Evolutionary conservation across 2,888 invertebrate species (phyloP), one percentile per base, ranked within the genome.

Genomic region (Coenonympha arcania): DNA sequence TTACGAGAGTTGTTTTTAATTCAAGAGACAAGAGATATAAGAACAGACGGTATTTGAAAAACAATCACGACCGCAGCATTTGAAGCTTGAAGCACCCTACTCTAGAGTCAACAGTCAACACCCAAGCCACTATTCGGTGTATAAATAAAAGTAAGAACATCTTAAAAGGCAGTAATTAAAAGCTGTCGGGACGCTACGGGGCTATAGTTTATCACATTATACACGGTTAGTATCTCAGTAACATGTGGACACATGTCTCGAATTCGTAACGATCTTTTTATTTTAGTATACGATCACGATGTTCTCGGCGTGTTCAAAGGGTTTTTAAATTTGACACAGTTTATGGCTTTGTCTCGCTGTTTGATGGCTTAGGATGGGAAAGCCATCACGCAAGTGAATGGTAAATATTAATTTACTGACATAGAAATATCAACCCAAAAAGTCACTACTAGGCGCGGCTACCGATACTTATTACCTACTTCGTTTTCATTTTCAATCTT

Each of bases 281-380:
- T 82, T 79, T 75, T 73, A 63, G 69, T 72, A 71, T 72, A 73
- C 68, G 74, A 76, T 76, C 73, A n/a, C n/a, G n/a, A 76, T 73
- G 73, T 76, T 71, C 67, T 73, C 82, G 82, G 82, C 68, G 55
- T 69, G 73, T 74, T 83, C 81, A 82, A 84, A 83, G 76, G 73
- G 73, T 70, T 79, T 79, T 76, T 77, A 77, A 81, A 82, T 83
- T 80, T 79, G 81, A 79, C 80, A 79, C 79, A 81, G 67, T 83
- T 82, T 82, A 82, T 77, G 67, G 72, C 68, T 69, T 66, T 71
- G 73, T 73, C 66, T 67, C 63, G 59, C 60, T 61, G 63, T 73
- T 74, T 75, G 77, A 79, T 70, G 69, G 65, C 57, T 59, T 65
- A 59, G 60, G 67, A 66, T 53, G 57, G 57, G 54, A 65, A 65